A percentile compares a stretch with the other conserved stretches of the same genome.
Conservation (phyloP, 2,888 invertebrate species). For the Dasysyrphus tricinctus region DNA sequence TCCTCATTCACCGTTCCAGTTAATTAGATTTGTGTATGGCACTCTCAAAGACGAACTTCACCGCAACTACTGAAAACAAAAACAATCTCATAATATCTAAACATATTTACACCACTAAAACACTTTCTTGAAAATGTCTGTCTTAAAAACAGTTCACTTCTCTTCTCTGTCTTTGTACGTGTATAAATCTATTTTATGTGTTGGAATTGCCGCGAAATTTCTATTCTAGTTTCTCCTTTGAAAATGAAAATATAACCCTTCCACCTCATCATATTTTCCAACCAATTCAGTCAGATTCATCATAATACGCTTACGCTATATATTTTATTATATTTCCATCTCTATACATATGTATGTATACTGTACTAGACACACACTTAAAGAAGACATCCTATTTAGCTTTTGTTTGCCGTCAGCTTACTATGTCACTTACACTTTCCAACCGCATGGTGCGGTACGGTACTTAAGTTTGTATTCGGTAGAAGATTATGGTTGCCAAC, state of each 20-base stretch:
- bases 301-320: neutral
- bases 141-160: neutral
- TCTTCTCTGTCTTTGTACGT: neutral
- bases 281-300: constrained; percentile 1
- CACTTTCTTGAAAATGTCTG: neutral
- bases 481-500: constrained; percentile 10
- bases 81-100: neutral
- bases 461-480: too few species aligned
- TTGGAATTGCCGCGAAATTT: constrained; percentile 62
- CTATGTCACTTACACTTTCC: constrained; percentile 70
- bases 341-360: neutral
- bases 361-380: constrained; percentile 13
- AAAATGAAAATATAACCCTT: neutral
- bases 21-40: constrained; percentile 60
- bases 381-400: constrained; percentile 46
- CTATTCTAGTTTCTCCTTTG: constrained; percentile 24
- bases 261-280: constrained; percentile 9
- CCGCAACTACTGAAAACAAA: constrained; percentile 1
- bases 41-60: constrained; percentile 39
- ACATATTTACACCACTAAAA: neutral
- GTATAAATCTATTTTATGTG: constrained; percentile 55
- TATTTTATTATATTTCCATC: neutral
- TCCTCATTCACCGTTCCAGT: constrained; percentile 52
- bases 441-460: neutral
- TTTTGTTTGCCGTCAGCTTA: constrained; percentile 68